Conservation (phyloP, 2,888 invertebrate genomes). For the Synanthedon andrenaeformis region DNA sequence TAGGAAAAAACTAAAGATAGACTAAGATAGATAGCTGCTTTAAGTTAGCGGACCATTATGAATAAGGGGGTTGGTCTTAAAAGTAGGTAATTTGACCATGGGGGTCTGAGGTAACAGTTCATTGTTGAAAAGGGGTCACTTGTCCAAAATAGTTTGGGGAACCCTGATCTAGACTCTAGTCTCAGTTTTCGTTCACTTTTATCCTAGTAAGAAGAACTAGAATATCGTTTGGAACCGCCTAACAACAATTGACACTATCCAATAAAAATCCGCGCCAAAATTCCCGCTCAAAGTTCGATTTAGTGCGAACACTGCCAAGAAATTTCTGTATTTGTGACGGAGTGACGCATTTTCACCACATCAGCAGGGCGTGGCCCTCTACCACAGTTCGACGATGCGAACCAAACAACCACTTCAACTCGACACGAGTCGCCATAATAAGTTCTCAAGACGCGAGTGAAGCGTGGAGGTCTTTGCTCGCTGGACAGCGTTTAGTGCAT, state of each 20-base stretch:
- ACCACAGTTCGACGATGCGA: slow-evolving; percentile 23
- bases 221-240: no score
- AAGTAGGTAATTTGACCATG: no score
- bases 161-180: no score
- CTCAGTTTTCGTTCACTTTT: no score
- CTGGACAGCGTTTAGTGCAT: slow-evolving; percentile 4
- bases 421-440: slow-evolving; percentile 17
- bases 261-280: not conserved
- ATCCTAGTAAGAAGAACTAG: no score
- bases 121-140: no score
- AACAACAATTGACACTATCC: not conserved
- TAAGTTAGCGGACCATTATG: no score
- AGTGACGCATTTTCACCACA: slow-evolving; percentile 17
- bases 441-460: not conserved
- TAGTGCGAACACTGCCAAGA: slow-evolving; percentile 29
- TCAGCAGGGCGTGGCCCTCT: slow-evolving; percentile 41
- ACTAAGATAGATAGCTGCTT: no score
- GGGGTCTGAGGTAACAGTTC: no score
- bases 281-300: not conserved
- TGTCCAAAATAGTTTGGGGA: no score
- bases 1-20: no score
- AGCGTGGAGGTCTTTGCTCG: not conserved
- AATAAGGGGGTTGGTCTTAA: no score
- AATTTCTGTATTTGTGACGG: slow-evolving; percentile 4
- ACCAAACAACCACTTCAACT: slow-evolving; percentile 14